Percentiles rank a stretch among this genome's conserved stretches.
These are phyloP conservation scores for Dexiosoma caninum DNA, from an alignment of 2,888 invertebrate genomes.

Conservation along the genomic window DNA sequence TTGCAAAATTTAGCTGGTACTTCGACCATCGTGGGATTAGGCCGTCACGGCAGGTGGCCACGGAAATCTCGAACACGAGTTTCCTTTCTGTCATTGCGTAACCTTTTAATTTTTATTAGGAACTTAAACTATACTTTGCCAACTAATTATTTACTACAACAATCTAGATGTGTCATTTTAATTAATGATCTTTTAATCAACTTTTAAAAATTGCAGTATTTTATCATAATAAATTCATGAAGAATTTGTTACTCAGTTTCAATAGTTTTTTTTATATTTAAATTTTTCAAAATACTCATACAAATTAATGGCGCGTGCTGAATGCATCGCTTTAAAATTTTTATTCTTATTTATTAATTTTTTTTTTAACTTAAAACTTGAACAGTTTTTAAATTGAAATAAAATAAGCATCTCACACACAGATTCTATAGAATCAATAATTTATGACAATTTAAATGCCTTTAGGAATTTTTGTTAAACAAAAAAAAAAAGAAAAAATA, in stretches of 20 bases:
- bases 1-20: too few species aligned
- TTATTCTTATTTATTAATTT: background rate
- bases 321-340: background rate
- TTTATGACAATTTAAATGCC: conserved; percentile 65
- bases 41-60: too few species aligned
- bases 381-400: conserved; percentile 41
- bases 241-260: background rate
- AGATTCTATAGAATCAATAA: conserved; percentile 55
- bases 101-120: too few species aligned
- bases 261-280: too few species aligned
- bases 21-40: too few species aligned
- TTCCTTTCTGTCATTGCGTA: too few species aligned
- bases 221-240: conserved; percentile 43
- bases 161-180: too few species aligned
- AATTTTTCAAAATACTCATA: background rate
- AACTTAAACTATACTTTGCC: too few species aligned
- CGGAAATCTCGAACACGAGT: too few species aligned
- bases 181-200: conserved; percentile 48
- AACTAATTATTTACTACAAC: background rate
- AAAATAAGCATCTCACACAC: conserved; percentile 25
- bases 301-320: conserved; percentile 53
- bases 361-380: background rate
- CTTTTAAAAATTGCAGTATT: conserved; percentile 32
- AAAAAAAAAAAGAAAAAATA: too few species aligned
- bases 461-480: conserved; percentile 60